Percentiles rank a stretch among this genome's conserved stretches.
phyloP scores from a whole-genome alignment of 2,888 invertebrate genomes.

The Shargacucullia verbasci region DNA sequence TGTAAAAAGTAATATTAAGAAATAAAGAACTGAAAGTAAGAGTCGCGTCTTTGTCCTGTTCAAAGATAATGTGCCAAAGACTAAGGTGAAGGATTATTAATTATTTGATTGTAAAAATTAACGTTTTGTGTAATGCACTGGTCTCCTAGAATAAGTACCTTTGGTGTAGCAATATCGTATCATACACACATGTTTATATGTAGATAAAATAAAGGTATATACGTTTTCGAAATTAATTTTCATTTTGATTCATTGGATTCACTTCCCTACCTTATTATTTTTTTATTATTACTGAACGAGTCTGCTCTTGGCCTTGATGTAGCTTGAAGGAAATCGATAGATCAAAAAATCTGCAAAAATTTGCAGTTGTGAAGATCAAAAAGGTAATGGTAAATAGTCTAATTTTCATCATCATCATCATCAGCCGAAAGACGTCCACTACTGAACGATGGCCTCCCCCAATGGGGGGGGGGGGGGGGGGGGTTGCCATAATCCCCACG shows the following conservation, averaged over 20 bases:
- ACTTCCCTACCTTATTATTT: no score
- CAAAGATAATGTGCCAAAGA: slow-evolving; percentile 89
- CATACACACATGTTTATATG: slow-evolving; percentile 86
- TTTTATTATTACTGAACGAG: no score
- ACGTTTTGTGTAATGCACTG: slow-evolving; percentile 82
- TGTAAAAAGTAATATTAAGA: slow-evolving; percentile 73
- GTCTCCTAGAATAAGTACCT: slow-evolving; percentile 81
- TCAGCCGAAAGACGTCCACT: no score
- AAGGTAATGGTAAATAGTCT: no score
- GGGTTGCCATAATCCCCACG: no score
- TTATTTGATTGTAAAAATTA: slow-evolving; percentile 71
- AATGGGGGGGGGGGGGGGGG: no score
- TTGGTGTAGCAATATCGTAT: slow-evolving; percentile 83
- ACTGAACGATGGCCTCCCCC: no score
- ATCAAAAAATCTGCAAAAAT: no score
- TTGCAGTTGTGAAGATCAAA: no score
- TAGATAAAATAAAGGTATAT: slow-evolving; percentile 86
- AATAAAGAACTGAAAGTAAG: slow-evolving; percentile 80
- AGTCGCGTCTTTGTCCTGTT: slow-evolving; percentile 85
- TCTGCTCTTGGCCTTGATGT: no score
- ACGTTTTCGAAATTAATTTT: slow-evolving; percentile 73
- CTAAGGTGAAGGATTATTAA: slow-evolving; percentile 79
- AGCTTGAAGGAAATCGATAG: no score
- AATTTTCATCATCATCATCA: no score
- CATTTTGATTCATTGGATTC: slow-evolving; percentile 14